Conservation (phyloP, 2,797 vertebrate species). For the Lagothrix lagotricha region DNA sequence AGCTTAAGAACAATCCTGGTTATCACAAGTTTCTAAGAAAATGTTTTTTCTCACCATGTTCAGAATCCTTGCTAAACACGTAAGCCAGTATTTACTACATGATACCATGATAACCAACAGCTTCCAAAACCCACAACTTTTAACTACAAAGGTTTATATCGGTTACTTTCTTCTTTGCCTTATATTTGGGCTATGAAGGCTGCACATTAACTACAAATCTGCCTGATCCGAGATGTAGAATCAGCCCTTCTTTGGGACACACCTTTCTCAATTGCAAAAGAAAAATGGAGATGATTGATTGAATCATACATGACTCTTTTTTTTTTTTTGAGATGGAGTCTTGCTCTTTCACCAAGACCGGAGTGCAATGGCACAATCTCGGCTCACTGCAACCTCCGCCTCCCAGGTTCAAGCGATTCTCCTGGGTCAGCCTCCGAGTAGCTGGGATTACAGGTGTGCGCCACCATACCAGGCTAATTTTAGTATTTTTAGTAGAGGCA, state of each 20-base stretch:
- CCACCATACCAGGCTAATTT: no score
- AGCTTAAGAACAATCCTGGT: neutral
- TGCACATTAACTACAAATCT: neutral
- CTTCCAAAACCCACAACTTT: neutral
- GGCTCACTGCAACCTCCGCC: no score
- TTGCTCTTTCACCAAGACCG: no score
- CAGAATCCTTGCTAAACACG: neutral
- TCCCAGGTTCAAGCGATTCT: no score
- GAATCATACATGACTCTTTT: neutral
- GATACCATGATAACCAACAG: neutral
- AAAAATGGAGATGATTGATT: neutral
- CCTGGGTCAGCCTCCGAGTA: no score
- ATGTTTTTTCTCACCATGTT: neutral
- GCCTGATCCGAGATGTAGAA: neutral
- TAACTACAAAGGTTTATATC: neutral
- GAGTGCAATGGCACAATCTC: no score
- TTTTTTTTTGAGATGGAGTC: no score
- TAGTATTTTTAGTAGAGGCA: no score
- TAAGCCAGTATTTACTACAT: neutral
- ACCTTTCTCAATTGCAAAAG: neutral
- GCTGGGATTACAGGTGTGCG: no score
- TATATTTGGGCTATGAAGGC: neutral
- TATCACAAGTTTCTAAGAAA: neutral
- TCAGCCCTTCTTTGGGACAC: neutral
- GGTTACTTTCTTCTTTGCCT: neutral